phyloP scores from a whole-genome alignment of 2,113 vertebrate species.

The Mastomys coucha region DNA sequence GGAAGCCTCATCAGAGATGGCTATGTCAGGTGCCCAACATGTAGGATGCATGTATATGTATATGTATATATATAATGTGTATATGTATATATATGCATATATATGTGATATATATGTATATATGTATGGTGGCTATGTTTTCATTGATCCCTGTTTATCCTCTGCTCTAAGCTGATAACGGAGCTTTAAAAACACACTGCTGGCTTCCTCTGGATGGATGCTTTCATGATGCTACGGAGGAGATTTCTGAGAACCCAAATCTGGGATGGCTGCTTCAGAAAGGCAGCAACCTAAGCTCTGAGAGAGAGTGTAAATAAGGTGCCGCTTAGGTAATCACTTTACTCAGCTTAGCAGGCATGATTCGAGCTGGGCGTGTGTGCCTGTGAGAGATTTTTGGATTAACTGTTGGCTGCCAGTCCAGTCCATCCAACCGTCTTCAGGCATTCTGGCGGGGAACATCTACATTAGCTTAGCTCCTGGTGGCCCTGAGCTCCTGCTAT shows the following conservation, averaged over 20 bases:
- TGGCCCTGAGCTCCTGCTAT: neutral
- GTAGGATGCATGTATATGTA: too few relatives aligned
- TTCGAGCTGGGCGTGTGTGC: neutral
- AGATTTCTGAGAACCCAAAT: constrained; percentile 62
- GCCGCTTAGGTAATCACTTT: constrained; percentile 76
- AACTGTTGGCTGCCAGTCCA: constrained; percentile 29
- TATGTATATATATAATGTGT: too few relatives aligned
- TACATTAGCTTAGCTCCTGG: constrained; percentile 48
- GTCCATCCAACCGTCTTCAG: constrained; percentile 45
- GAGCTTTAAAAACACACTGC: neutral
- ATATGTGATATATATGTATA: too few relatives aligned
- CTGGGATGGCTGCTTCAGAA: constrained; percentile 49
- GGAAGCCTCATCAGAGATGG: neutral
- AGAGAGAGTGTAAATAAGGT: constrained; percentile 77
- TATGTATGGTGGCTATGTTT: neutral
- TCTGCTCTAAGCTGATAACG: constrained; percentile 14
- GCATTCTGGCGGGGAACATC: neutral
- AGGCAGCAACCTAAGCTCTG: constrained; percentile 8
- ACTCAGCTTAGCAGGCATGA: constrained; percentile 62
- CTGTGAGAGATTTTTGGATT: constrained; percentile 77
- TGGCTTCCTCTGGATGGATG: neutral
- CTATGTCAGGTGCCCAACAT: neutral
- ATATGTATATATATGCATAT: too few relatives aligned
- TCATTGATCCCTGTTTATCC: neutral
- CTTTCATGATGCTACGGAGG: constrained; percentile 18